phyloP scores from a whole-genome alignment of 1,140 invertebrate genomes.

The Drosophila trapezifrons region DNA sequence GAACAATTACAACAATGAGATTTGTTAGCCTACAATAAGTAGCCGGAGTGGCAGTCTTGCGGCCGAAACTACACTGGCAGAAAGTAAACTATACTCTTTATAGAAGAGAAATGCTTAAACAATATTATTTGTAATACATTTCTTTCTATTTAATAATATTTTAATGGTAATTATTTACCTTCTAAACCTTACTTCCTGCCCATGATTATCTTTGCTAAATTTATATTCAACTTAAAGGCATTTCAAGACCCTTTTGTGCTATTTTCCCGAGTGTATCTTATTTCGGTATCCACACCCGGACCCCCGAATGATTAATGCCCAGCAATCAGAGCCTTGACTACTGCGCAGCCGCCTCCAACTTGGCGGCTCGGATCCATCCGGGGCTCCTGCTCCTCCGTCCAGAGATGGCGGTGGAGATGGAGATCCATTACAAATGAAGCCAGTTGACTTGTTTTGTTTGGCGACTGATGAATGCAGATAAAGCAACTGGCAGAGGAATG shows the following conservation, averaged over 20 bases:
- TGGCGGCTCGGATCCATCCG: conserved; percentile 1
- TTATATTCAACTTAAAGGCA: no score
- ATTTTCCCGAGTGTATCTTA: conserved; percentile 9
- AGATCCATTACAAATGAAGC: conserved; percentile 71
- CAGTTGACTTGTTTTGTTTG: conserved; percentile 68
- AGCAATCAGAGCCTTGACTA: conserved; percentile 75
- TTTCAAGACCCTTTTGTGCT: no score
- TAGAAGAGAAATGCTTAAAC: no score
- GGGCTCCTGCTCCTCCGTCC: conserved; percentile 5
- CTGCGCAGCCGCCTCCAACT: conserved; percentile 70
- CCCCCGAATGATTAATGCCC: conserved; percentile 48
- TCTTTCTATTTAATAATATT: not conserved
- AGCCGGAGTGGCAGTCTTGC: conserved; percentile 52
- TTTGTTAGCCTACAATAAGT: conserved; percentile 55
- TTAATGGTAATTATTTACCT: no score
- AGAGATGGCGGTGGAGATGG: not conserved
- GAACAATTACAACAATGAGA: conserved; percentile 64
- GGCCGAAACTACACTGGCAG: conserved; percentile 51
- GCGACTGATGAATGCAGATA: conserved; percentile 81
- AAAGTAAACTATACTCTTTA: no score
- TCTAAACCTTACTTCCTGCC: no score
- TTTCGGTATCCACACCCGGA: conserved; percentile 23
- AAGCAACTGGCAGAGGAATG: conserved; percentile 64
- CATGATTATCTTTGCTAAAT: no score
- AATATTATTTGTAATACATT: not conserved